A percentile compares a stretch with the other conserved stretches of the same genome.
These are phyloP conservation scores for Lepidothrix coronata DNA, from an alignment of 2,113 vertebrate species.

Conservation along the genomic window DNA sequence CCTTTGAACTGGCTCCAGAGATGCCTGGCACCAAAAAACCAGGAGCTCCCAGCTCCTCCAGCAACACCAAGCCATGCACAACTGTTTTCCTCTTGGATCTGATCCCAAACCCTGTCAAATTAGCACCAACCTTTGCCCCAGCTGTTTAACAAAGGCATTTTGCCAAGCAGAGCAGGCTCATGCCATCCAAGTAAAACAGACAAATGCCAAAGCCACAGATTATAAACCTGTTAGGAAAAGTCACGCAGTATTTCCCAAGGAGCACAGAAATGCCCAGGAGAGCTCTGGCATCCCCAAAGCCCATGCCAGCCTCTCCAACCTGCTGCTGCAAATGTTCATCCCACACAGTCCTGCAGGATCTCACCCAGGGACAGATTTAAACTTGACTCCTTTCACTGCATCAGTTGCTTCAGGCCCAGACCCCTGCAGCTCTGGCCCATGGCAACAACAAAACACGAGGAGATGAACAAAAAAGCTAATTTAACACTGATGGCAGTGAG, in stretches of 20 bases:
- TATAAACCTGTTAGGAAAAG: not conserved
- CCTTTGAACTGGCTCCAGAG: not conserved
- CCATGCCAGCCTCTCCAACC: not conserved
- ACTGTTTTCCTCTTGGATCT: not conserved
- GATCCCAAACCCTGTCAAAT: not conserved
- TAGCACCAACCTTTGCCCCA: not conserved
- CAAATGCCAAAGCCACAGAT: not conserved
- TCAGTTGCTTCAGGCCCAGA: not conserved
- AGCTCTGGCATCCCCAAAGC: fast-evolving
- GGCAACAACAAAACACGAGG: not conserved
- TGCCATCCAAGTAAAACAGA: not conserved
- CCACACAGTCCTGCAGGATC: not conserved
- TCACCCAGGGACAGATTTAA: not conserved
- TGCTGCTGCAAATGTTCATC: not conserved
- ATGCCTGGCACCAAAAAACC: not conserved
- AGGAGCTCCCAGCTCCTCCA: not conserved
- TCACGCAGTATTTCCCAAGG: fast-evolving
- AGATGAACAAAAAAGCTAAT: not conserved
- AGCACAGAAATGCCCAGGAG: not conserved
- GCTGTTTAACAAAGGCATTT: not conserved
- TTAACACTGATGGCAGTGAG: not conserved
- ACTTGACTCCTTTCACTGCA: not conserved
- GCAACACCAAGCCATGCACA: not conserved
- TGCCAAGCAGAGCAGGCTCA: not conserved
- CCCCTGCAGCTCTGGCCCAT: not conserved